Percentiles rank a stretch among this genome's conserved stretches.
Conservation (phyloP, 1,140 invertebrate genomes). For the Oryzaephilus surinamensis region DNA sequence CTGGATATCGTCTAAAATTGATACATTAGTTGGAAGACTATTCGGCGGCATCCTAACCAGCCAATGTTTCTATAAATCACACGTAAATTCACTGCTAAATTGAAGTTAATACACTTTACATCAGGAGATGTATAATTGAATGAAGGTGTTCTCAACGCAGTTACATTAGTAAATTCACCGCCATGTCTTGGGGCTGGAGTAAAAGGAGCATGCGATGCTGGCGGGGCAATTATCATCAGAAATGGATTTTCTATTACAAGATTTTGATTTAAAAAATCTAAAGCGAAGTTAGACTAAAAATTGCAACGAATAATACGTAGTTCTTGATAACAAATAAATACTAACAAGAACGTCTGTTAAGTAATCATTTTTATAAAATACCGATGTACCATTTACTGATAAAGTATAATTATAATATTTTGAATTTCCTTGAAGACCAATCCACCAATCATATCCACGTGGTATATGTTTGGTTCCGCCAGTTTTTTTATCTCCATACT, state of each 20-base stretch:
- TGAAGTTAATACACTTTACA: slow-evolving; percentile 24
- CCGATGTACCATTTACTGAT: slow-evolving; percentile 65
- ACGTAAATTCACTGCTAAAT: slow-evolving; percentile 6
- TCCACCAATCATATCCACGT: slow-evolving; percentile 71
- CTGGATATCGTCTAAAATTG: slow-evolving; percentile 56
- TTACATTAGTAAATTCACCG: slow-evolving; percentile 46
- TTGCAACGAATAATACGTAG: slow-evolving; percentile 40
- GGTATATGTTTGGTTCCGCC: slow-evolving; percentile 59
- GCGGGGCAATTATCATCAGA: slow-evolving; percentile 74
- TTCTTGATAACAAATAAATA: too few species aligned
- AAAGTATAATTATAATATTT: slow-evolving; percentile 80
- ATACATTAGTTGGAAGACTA: slow-evolving; percentile 44
- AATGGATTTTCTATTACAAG: slow-evolving; percentile 45
- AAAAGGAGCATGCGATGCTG: slow-evolving; percentile 76
- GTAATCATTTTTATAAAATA: slow-evolving; percentile 57
- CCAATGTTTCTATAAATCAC: slow-evolving; percentile 62
- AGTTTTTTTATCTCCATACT: slow-evolving; percentile 50
- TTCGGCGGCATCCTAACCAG: slow-evolving; percentile 54
- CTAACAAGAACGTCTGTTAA: slow-evolving; percentile 77
- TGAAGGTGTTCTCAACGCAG: slow-evolving; percentile 55
- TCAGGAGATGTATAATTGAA: slow-evolving; percentile 52
- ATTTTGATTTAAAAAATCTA: slow-evolving; percentile 47
- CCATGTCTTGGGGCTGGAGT: slow-evolving; percentile 63
- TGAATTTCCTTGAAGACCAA: slow-evolving; percentile 73
- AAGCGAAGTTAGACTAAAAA: too few species aligned